Evolutionary conservation across 2,888 invertebrate genomes (phyloP).

Genomic region (Acheta domesticus): DNA sequence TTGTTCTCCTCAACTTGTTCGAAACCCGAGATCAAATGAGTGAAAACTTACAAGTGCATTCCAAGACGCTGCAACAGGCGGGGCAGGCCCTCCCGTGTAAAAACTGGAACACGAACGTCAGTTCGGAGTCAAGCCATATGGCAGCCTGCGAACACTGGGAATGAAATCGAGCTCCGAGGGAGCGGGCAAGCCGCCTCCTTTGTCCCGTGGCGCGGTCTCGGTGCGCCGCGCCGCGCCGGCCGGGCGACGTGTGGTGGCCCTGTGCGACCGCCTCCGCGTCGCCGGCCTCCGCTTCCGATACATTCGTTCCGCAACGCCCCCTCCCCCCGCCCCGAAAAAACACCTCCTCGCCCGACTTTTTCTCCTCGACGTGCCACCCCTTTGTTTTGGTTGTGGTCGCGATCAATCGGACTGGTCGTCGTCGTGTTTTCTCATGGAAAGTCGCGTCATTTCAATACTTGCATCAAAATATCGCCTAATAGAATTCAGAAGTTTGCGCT

Average conservation of each 20-base stretch:
- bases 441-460: too few relatives aligned
- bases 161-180: constrained; percentile 5
- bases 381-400: too few relatives aligned
- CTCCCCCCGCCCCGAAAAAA: too few relatives aligned
- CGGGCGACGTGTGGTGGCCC: neutral
- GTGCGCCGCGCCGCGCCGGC: neutral
- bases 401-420: too few relatives aligned
- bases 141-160: constrained; percentile 8
- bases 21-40: constrained; percentile 18
- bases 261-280: too few relatives aligned
- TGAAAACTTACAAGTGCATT: constrained; percentile 10
- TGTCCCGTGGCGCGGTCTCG: neutral
- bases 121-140: neutral
- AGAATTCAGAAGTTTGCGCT: too few relatives aligned
- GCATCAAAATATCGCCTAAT: too few relatives aligned
- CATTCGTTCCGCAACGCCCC: too few relatives aligned
- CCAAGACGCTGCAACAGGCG: neutral
- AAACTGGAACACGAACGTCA: constrained; percentile 18
- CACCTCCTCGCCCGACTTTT: too few relatives aligned
- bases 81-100: neutral
- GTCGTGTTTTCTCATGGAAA: too few relatives aligned
- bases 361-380: too few relatives aligned
- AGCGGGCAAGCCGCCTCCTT: neutral
- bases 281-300: too few relatives aligned
- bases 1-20: constrained; percentile 1